phyloP scores from a whole-genome alignment of 2,888 invertebrate genomes.

The Hirtodrosophila confusa region DNA sequence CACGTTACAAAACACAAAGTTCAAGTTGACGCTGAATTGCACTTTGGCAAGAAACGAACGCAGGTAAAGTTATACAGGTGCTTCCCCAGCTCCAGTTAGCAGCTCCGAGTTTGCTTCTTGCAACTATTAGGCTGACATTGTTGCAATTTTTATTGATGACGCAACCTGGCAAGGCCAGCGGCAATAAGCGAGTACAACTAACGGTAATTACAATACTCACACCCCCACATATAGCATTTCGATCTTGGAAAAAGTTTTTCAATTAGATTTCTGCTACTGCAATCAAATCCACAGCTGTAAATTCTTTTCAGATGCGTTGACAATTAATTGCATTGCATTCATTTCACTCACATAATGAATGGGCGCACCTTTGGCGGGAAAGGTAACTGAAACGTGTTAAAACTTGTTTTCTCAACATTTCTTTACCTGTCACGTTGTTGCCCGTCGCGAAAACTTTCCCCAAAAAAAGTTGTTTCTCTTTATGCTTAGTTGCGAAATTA shows the following conservation, averaged over 20 bases:
- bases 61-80: constrained; percentile 53
- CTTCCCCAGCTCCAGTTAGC: constrained; percentile 5
- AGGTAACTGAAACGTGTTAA: constrained; percentile 59
- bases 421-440: constrained; percentile 49
- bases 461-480: constrained; percentile 53
- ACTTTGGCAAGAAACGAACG: constrained; percentile 57
- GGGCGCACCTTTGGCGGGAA: constrained; percentile 23
- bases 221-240: constrained; percentile 11
- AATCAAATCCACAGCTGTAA: constrained; percentile 53
- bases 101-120: constrained; percentile 7
- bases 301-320: constrained; percentile 58
- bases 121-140: constrained; percentile 57
- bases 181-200: constrained; percentile 24
- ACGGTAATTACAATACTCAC: constrained; percentile 45
- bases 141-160: constrained; percentile 64
- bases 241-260: constrained; percentile 60
- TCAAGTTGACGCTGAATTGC: constrained; percentile 73
- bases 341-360: constrained; percentile 44
- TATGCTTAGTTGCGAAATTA: constrained; percentile 51
- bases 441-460: constrained; percentile 41
- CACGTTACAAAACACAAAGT: constrained; percentile 57
- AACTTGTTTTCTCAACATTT: constrained; percentile 54
- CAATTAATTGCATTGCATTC: constrained; percentile 70
- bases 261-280: constrained; percentile 59
- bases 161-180: constrained; percentile 38